A percentile compares a stretch with the other conserved stretches of the same genome.
Conservation (phyloP, 2,888 invertebrate species). For the Torymus aiolomorphi region DNA sequence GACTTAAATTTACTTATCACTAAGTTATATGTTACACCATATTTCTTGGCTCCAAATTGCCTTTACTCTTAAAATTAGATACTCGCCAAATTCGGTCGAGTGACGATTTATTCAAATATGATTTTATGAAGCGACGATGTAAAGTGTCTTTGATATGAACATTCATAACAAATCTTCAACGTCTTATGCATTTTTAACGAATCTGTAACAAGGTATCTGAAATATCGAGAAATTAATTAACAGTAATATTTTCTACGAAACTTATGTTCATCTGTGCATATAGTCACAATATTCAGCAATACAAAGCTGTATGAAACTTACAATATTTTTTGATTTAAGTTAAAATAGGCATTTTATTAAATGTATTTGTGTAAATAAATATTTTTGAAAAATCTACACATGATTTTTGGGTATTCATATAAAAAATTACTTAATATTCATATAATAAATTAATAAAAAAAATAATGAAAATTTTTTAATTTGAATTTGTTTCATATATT, state of each 20-base stretch:
- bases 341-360: slow-evolving; percentile 54
- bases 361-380: slow-evolving; percentile 57
- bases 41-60: slow-evolving; percentile 8
- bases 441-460: too few species aligned
- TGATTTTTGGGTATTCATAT: too few species aligned
- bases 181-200: too few species aligned
- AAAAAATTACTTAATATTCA: too few species aligned
- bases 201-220: neutral
- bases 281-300: slow-evolving; percentile 43
- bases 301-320: slow-evolving; percentile 44
- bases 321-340: slow-evolving; percentile 47
- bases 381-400: slow-evolving; percentile 51
- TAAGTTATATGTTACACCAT: slow-evolving; percentile 13
- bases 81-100: slow-evolving; percentile 19
- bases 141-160: slow-evolving; percentile 32
- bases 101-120: slow-evolving; percentile 6
- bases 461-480: too few species aligned
- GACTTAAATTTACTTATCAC: neutral
- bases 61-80: slow-evolving; percentile 16
- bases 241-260: slow-evolving; percentile 51
- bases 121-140: slow-evolving; percentile 10
- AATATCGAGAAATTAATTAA: slow-evolving; percentile 39
- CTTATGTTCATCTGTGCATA: slow-evolving; percentile 25
- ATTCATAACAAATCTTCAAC: neutral
- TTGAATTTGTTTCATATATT: too few species aligned